These are phyloP conservation scores for Electrona antarctica DNA, from an alignment of 2,113 vertebrate genomes.

Conservation along the genomic window DNA sequence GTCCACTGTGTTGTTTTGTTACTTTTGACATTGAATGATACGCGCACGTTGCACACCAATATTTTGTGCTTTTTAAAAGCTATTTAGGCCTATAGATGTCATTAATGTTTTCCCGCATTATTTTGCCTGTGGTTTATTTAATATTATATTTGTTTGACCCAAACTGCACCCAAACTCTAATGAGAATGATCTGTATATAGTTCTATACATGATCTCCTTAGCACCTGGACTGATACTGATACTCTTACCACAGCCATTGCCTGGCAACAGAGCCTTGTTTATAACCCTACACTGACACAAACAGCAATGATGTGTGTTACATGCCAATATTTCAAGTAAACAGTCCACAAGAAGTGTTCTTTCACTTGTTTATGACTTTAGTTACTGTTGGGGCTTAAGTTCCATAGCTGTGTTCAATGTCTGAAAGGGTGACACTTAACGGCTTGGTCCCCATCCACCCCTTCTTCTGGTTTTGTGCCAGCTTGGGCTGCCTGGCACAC, in stretches of 20 bases:
- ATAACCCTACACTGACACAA: slow-evolving; percentile 40
- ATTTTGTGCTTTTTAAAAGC: too few relatives aligned
- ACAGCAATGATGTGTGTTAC: slow-evolving; percentile 14
- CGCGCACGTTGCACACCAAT: too few relatives aligned
- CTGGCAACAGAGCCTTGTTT: background rate
- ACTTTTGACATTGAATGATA: too few relatives aligned
- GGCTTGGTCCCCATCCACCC: background rate
- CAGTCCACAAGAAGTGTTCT: slow-evolving; percentile 12
- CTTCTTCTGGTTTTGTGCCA: slow-evolving; percentile 37
- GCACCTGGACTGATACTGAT: background rate
- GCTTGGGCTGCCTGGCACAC: slow-evolving; percentile 36
- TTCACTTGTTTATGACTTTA: slow-evolving; percentile 43
- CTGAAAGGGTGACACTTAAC: slow-evolving; percentile 6
- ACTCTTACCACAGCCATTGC: slow-evolving; percentile 8
- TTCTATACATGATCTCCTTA: background rate
- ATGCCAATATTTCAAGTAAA: slow-evolving; percentile 15
- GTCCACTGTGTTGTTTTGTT: too few relatives aligned
- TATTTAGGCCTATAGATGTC: too few relatives aligned
- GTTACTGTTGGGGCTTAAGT: slow-evolving; percentile 22
- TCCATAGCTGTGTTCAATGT: slow-evolving; percentile 26
- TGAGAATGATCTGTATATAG: too few relatives aligned
- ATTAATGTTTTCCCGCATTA: too few relatives aligned
- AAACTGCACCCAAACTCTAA: too few relatives aligned
- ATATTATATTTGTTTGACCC: too few relatives aligned
- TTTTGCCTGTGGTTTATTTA: too few relatives aligned